Conservation (phyloP, 2,888 invertebrate genomes). For the Calephelis perditalis region DNA sequence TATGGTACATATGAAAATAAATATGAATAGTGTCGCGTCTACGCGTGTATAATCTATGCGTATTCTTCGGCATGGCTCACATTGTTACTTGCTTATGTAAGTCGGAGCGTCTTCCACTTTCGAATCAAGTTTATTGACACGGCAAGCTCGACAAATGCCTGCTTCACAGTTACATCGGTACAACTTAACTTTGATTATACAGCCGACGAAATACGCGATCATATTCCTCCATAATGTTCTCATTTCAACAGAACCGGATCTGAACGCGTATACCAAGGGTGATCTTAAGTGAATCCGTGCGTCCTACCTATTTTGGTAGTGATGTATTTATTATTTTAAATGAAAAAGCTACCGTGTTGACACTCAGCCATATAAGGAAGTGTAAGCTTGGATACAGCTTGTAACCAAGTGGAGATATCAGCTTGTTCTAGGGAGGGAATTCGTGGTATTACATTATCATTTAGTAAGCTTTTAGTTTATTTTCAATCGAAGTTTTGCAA, state of each 20-base stretch:
- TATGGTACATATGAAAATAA: background rate
- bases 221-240: slow-evolving; percentile 42
- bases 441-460: too few species aligned
- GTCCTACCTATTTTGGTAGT: slow-evolving; percentile 32
- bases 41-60: slow-evolving; percentile 34
- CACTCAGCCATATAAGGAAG: slow-evolving; percentile 26
- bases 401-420: background rate
- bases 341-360: slow-evolving; percentile 31
- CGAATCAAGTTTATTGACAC: slow-evolving; percentile 79
- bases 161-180: slow-evolving; percentile 69
- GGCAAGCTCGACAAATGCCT: slow-evolving; percentile 72
- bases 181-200: slow-evolving; percentile 63
- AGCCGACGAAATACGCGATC: slow-evolving; percentile 42
- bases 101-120: slow-evolving; percentile 76
- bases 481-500: too few species aligned
- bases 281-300: slow-evolving; percentile 34
- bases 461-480: too few species aligned
- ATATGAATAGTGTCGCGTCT: slow-evolving; percentile 22
- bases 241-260: slow-evolving; percentile 40
- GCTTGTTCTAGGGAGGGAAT: background rate
- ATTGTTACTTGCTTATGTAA: slow-evolving; percentile 76
- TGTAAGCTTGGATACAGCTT: slow-evolving; percentile 15
- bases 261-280: slow-evolving; percentile 31
- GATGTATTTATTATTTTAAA: slow-evolving; percentile 32
- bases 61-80: slow-evolving; percentile 40